Base-by-base conservation (phyloP, 2,797 vertebrate species). In the Melanotaenia parkinsoni region DNA sequence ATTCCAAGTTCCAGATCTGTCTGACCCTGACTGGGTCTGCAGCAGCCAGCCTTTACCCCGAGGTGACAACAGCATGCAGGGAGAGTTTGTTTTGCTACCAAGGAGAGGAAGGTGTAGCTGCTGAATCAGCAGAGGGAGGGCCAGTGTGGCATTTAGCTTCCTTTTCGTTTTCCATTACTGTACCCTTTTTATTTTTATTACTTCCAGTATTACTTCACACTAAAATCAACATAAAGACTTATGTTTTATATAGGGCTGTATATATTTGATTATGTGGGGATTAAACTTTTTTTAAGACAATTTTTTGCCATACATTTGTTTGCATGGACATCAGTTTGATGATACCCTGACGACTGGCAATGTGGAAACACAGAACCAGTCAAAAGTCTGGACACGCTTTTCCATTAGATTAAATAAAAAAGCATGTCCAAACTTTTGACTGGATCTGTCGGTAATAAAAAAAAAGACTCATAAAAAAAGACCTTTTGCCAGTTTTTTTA, bases 121-220 rank as follows among this genome's bases (percentile, higher is more conserved):
- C 75, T 72, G 77, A 87, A 65, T 86, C 79, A 83, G 82, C 75
- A 67, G 67, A 71, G 72, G 65, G 63, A 62, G 63, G 33, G 37
- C 12, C 30, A 4, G 37, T 10, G 32, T 18, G 63, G 40, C 54
- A 70, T 57, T 60, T 30, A 50, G 14, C 38, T 22, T 16, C 40
- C 38, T 63, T 69, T 58, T 70, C 58, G 70, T 59, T 67, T 24
- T 8, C 62, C 30, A 65, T 69, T 45, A 56, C 6, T 0, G 61
- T 33, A 61, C 4, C 53, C 40, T 43, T 45, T 16, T 45, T 54
- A 8, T 16, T 67, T 62, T 69, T 24, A 54, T 11, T 5, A 26
- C 11, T 54, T 16, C 14, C 28, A 56, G 54, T 30, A 7, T n/a
- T 56, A 13, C 10, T 26, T 4, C 14, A 7, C 24, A 9, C 28